Percentiles rank a stretch among this genome's conserved stretches.
Conservation (phyloP, 2,797 vertebrate species). For the Myotis pilosus region DNA sequence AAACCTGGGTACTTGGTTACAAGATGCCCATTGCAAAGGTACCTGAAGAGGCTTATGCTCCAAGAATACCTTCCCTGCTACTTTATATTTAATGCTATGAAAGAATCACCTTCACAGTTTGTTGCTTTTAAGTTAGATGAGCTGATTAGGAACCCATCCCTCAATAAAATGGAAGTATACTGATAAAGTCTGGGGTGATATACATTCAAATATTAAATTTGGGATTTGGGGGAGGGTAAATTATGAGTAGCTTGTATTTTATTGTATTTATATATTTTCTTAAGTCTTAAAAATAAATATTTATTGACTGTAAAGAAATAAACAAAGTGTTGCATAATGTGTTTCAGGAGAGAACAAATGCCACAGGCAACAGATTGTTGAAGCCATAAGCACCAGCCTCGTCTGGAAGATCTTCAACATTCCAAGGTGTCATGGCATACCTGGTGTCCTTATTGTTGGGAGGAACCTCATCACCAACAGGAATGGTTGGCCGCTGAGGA, state of each 20-base stretch:
- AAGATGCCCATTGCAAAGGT: neutral
- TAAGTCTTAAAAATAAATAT: neutral
- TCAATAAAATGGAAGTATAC: neutral
- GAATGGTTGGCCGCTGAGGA: neutral
- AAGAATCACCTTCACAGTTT: neutral
- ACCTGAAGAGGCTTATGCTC: neutral
- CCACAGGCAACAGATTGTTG: neutral
- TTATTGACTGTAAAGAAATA: slow-evolving; percentile 45
- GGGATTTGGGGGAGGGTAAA: neutral
- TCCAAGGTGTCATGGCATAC: neutral
- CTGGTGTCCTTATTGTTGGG: neutral
- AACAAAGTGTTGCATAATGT: neutral
- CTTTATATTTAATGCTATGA: neutral
- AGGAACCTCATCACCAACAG: neutral
- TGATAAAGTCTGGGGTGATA: neutral
- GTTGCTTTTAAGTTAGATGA: neutral
- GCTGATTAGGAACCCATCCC: neutral
- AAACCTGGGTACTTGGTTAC: accelerated
- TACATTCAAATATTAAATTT: neutral
- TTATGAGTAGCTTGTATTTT: neutral
- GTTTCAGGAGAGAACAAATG: neutral
- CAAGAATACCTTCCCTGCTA: neutral
- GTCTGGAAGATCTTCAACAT: neutral
- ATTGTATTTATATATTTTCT: neutral
- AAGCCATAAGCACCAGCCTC: neutral